Evolutionary conservation across 1,140 invertebrate genomes (phyloP), one percentile per base, ranked within the genome.

Genomic region (Scaptomyza montana): DNA sequence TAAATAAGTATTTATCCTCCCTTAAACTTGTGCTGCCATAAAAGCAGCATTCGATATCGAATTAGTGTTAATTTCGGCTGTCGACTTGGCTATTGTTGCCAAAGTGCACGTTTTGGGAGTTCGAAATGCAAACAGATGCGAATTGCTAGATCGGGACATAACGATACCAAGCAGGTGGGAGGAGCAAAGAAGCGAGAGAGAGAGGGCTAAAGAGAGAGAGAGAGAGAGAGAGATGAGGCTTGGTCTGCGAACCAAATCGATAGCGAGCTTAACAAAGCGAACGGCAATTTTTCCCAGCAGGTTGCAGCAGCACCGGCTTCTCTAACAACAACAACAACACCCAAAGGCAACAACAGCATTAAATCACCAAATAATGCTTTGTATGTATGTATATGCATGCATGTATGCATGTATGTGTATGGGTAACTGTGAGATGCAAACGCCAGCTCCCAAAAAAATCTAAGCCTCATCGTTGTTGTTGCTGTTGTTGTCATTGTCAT

Each of bases 21-120:
- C 53, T 46, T 36, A 47, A 53, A 54, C 51, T 51, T 13, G 45
- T 33, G 25, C 54, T 9, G 25, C 19, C 33, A 36, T 3, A 8
- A 16, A 33, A 33, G 28, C 25, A 7, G 12, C 7, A 65, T 60
- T 75, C 10, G 62, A 45, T 46, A 55, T 63, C 73, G 80, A 67
- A 85, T 85, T 85, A 85, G 80, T 85, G 80, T 77, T 85, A 85
- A 85, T 85, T 85, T 80, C 70, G 61, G 77, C 67, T 75, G 73
- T 73, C 67, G 75, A 62, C 64, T 61, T 68, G 39, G 39, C 39
- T 43, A 74, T 74, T 74, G 71, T 69, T 74, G 66, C 56, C 50
- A 76, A 82, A 78, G 65, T 78, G 76, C 80, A 82, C 80, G 76
- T 82, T 79, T 77, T 80, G 80, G 33, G 7, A 36, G 74, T 80